A percentile compares a stretch with the other conserved stretches of the same genome.
These are phyloP conservation scores for Nemotelus nigrinus DNA, from an alignment of 2,888 invertebrate species.

Conservation along the genomic window DNA sequence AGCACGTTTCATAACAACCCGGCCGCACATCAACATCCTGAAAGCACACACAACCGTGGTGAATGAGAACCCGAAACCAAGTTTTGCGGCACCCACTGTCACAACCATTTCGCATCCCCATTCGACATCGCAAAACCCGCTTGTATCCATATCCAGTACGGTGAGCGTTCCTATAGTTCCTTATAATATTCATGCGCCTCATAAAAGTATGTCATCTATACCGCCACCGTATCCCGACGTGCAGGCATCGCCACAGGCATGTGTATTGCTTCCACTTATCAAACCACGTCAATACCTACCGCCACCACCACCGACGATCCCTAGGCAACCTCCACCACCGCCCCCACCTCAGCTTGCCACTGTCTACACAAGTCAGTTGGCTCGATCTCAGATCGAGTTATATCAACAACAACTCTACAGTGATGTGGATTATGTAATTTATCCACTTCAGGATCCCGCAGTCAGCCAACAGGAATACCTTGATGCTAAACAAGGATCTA, in stretches of 20 bases:
- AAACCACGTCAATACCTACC: constrained; percentile 71
- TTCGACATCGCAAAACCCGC: constrained; percentile 57
- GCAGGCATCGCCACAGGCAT: constrained; percentile 66
- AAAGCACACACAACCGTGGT: constrained; percentile 80
- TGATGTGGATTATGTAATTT: constrained; percentile 91
- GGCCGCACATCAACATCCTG: constrained; percentile 79
- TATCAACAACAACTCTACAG: constrained; percentile 91
- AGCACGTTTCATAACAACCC: constrained; percentile 80
- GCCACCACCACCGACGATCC: constrained; percentile 75
- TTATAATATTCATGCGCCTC: constrained; percentile 70
- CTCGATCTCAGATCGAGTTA: constrained; percentile 82
- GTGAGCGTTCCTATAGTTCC: constrained; percentile 66
- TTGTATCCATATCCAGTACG: constrained; percentile 59
- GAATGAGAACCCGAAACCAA: constrained; percentile 71
- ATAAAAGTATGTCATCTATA: constrained; percentile 71
- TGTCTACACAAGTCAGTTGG: constrained; percentile 75
- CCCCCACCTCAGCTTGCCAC: constrained; percentile 76
- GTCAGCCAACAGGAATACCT: constrained; percentile 91
- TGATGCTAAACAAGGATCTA: constrained; percentile 78
- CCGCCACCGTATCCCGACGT: constrained; percentile 66
- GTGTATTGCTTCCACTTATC: constrained; percentile 71
- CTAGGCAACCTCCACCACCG: constrained; percentile 71
- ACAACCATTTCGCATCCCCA: constrained; percentile 43
- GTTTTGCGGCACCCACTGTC: constrained; percentile 65
- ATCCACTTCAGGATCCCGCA: constrained; percentile 88